Percentiles rank a stretch among this genome's conserved stretches.
Conservation (phyloP, 2,797 vertebrate genomes). For the Sandelia bainsii region DNA sequence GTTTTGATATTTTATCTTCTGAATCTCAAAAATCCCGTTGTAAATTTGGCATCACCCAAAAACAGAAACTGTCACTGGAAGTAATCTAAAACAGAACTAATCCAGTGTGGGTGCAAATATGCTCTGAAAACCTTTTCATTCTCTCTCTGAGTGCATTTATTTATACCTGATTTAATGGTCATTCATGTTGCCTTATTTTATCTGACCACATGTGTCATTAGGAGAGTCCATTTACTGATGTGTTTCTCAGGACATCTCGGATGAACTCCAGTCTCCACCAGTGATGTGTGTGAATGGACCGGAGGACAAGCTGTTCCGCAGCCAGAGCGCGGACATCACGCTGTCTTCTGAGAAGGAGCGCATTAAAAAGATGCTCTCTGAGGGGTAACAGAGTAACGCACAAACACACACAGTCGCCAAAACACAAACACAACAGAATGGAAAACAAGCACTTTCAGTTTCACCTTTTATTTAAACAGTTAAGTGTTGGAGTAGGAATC, state of each 20-base stretch:
- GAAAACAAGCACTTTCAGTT: slow-evolving; percentile 1
- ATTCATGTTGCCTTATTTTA: too few relatives aligned
- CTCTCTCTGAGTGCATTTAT: too few relatives aligned
- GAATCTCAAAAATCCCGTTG: neutral
- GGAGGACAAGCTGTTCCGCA: slow-evolving; percentile 94
- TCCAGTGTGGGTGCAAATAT: neutral
- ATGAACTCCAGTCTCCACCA: slow-evolving; percentile 87
- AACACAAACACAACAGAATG: neutral
- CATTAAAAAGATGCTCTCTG: slow-evolving; percentile 97
- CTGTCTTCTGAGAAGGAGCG: slow-evolving; percentile 92
- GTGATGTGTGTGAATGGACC: slow-evolving; percentile 91
- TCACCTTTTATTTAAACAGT: slow-evolving; percentile 2
- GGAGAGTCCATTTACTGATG: slow-evolving; percentile 68
- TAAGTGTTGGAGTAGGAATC: neutral
- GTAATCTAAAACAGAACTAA: slow-evolving; percentile 1
- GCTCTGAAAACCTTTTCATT: neutral
- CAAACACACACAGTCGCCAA: neutral
- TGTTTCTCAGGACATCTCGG: slow-evolving; percentile 83
- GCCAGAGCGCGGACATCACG: slow-evolving; percentile 95
- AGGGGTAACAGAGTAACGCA: slow-evolving; percentile 85
- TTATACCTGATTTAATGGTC: too few relatives aligned
- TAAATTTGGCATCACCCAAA: neutral
- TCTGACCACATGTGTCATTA: slow-evolving; percentile 2
- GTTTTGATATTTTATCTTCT: slow-evolving; percentile 9
- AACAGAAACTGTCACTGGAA: slow-evolving; percentile 1